Conservation (phyloP, 2,113 vertebrate species). For the Propithecus coquereli region DNA sequence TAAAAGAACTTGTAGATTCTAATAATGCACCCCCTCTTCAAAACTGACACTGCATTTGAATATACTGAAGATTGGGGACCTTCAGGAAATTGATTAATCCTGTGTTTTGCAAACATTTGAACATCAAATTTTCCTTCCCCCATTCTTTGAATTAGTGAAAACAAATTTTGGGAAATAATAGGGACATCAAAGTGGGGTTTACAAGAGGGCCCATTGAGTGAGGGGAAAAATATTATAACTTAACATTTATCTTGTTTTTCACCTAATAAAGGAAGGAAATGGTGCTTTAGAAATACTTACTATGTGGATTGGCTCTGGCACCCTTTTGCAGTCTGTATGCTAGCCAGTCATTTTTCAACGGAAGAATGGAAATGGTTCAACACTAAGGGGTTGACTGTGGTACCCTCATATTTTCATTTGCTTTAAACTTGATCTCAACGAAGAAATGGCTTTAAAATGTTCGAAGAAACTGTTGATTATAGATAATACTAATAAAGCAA, state of each 20-base stretch:
- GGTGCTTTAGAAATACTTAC: not conserved
- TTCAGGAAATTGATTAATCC: not conserved
- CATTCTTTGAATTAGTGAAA: not conserved
- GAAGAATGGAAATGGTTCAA: not conserved
- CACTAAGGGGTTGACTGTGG: not conserved
- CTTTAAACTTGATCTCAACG: not conserved
- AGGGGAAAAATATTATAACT: not conserved
- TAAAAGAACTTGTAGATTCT: not conserved
- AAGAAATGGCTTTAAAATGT: not conserved
- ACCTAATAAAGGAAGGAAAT: not conserved
- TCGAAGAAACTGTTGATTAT: not conserved
- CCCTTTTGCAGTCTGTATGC: not conserved
- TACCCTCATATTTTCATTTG: not conserved
- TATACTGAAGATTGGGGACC: not conserved
- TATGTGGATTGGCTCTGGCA: not conserved
- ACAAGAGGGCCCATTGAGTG: not conserved
- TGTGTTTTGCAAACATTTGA: not conserved
- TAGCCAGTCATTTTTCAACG: not conserved
- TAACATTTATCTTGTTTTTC: not conserved
- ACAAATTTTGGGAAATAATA: not conserved
- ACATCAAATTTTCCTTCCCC: not conserved
- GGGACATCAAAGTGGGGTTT: not conserved
- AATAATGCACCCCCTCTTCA: not conserved
- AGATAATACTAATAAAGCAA: slow-evolving; percentile 29
- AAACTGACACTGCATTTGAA: slow-evolving; percentile 6